phyloP scores from a whole-genome alignment of 2,113 vertebrate genomes.

The Gasterosteus nipponicus region DNA sequence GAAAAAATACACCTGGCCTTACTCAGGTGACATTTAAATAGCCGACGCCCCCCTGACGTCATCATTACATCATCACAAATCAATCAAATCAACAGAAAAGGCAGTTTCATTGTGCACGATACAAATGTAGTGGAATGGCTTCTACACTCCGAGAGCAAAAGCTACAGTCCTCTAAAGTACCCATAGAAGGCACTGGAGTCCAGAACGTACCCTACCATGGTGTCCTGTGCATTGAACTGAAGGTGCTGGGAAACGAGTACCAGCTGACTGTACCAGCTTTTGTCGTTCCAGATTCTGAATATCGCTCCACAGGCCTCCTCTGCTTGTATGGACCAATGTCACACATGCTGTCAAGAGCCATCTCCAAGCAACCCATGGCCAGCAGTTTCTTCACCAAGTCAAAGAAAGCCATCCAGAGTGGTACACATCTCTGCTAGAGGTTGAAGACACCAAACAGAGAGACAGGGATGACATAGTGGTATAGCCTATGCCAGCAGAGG shows the following conservation, averaged over 20 bases:
- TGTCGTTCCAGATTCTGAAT: too few relatives aligned
- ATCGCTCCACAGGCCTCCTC: too few relatives aligned
- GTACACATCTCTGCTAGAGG: background rate
- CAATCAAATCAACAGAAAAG: too few relatives aligned
- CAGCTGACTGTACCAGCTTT: too few relatives aligned
- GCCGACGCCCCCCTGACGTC: too few relatives aligned
- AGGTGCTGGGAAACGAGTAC: too few relatives aligned
- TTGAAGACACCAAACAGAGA: background rate
- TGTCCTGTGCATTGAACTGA: background rate
- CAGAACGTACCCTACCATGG: conserved; percentile 20
- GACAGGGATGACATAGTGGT: background rate
- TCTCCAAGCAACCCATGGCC: conserved; percentile 13
- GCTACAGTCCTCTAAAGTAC: conserved; percentile 3
- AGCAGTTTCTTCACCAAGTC: conserved; percentile 11
- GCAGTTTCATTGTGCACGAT: too few relatives aligned
- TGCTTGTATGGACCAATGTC: conserved; percentile 19
- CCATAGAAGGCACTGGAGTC: conserved; percentile 11
- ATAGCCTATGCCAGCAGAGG: conserved; percentile 27
- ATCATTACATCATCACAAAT: too few relatives aligned
- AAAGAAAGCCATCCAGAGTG: conserved; percentile 33
- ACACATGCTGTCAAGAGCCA: conserved; percentile 4
- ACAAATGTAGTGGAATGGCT: too few relatives aligned
- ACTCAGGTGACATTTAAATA: too few relatives aligned
- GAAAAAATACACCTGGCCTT: too few relatives aligned
- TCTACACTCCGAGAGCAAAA: background rate